These are phyloP conservation scores for Macaria notata DNA, from an alignment of 2,888 invertebrate genomes.

Conservation along the genomic window DNA sequence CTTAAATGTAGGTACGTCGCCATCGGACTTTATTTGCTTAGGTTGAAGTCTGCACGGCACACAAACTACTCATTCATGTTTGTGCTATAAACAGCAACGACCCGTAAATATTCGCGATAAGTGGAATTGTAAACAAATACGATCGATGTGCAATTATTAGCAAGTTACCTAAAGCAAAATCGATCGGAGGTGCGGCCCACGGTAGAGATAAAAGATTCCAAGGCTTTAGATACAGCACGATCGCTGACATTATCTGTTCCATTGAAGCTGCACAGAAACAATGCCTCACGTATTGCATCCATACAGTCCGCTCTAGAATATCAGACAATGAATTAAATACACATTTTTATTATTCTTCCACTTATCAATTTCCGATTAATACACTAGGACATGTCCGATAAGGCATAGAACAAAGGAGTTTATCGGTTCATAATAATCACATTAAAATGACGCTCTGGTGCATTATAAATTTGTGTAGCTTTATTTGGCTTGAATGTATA, in stretches of 20 bases:
- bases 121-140: conserved; percentile 21
- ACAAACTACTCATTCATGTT: conserved; percentile 1
- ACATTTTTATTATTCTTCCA: conserved; percentile 9
- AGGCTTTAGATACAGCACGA: conserved; percentile 29
- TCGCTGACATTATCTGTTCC: conserved; percentile 11
- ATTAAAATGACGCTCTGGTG: conserved; percentile 21
- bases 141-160: conserved; percentile 21
- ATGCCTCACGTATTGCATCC: conserved; percentile 7
- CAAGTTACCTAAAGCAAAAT: conserved; percentile 9
- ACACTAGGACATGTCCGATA: conserved; percentile 30
- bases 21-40: conserved; percentile 1
- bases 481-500: conserved; percentile 21
- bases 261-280: conserved; percentile 2
- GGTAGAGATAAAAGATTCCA: conserved; percentile 21
- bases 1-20: not conserved
- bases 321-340: conserved; percentile 19
- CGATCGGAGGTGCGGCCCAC: conserved; percentile 9
- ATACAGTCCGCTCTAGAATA: conserved; percentile 6
- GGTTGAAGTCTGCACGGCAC: not conserved
- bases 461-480: conserved; percentile 23
- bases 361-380: conserved; percentile 28
- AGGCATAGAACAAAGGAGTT: conserved; percentile 30
- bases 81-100: conserved; percentile 6
- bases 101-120: conserved; percentile 9
- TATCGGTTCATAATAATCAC: conserved; percentile 31